Base-by-base conservation (phyloP, 2,888 invertebrate species). In the Himalopsyche kuldschensis region DNA sequence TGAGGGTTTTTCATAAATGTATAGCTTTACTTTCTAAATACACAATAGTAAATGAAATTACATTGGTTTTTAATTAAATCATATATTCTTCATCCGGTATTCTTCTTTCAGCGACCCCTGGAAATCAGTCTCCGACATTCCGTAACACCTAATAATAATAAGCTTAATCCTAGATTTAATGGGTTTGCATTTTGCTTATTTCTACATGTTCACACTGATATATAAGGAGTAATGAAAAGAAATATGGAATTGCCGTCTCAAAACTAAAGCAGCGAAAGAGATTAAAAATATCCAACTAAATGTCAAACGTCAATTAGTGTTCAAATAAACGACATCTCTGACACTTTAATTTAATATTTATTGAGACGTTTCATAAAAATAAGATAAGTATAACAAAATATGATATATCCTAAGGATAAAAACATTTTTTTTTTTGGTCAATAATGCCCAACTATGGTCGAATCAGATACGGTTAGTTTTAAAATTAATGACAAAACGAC, bases 21-120 rank as follows among this genome's bases (percentile, higher is more conserved):
- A 83, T 85, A 82, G 79, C 82, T 86, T 85, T 84, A 86, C 83
- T 84, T 84, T 84, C 84, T 85, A 82, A 82, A 80, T 84, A 81
- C 82, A 84, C 77, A 46, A 82, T 75, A 81, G 63, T 35, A 80
- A 78, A 84, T 76, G 78, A 81, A 17, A 80, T 75, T 80, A 82
- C 78, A 84, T 83, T 30, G 69, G 69, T 69, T 69, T 41, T 82
- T 78, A 78, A 41, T 31, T 75, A 78, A 83, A 35, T 69, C 30
- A 77, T 75, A 76, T 85, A 32, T 78, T 80, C 79, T 78, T 83
- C 76, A 80, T 80, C 69, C 69, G 11, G 30, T 69, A 24, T 69
- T 81, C 81, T 75, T 80, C 75, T 32, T 75, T 81, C 27, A 32
- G 81, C 55, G 8, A 10, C 48, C 46, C 20, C 76, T 27, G 75